Evolutionary conservation across 2,888 invertebrate genomes (phyloP).

Genomic region (Rhamnusium bicolor): DNA sequence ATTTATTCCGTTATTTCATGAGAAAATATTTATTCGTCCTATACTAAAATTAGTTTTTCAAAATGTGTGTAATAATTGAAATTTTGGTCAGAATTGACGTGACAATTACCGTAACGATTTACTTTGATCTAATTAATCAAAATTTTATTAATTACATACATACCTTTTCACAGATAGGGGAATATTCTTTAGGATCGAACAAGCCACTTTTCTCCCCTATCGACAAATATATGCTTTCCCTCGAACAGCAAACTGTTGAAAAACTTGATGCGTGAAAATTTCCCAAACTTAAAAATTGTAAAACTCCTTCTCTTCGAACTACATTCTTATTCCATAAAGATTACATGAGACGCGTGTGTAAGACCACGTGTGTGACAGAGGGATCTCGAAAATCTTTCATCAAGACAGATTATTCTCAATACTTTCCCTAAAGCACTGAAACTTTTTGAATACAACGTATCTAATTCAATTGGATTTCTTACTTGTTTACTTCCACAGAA

Average conservation of each 20-base stretch:
- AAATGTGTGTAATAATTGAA: too few species aligned
- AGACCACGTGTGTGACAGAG: conserved; percentile 54
- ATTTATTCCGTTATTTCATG: too few species aligned
- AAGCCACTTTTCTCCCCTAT: not conserved
- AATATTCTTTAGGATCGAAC: not conserved
- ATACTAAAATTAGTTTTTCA: too few species aligned
- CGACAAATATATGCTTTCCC: not conserved
- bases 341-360: conserved; percentile 63
- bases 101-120: too few species aligned
- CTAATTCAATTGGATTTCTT: conserved; percentile 59
- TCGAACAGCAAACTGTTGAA: not conserved
- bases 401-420: conserved; percentile 51
- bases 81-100: too few species aligned
- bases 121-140: too few species aligned
- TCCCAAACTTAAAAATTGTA: conserved; percentile 32
- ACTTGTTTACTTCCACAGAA: conserved; percentile 63
- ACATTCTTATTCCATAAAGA: conserved; percentile 69
- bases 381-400: conserved; percentile 48
- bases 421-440: conserved; percentile 49
- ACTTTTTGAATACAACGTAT: conserved; percentile 40
- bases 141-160: too few species aligned
- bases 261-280: not conserved
- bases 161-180: too few species aligned
- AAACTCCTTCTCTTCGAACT: conserved; percentile 43
- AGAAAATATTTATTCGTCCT: too few species aligned